These are phyloP conservation scores for Lepus timidus DNA, from an alignment of 2,113 vertebrate genomes.

Conservation along the genomic window DNA sequence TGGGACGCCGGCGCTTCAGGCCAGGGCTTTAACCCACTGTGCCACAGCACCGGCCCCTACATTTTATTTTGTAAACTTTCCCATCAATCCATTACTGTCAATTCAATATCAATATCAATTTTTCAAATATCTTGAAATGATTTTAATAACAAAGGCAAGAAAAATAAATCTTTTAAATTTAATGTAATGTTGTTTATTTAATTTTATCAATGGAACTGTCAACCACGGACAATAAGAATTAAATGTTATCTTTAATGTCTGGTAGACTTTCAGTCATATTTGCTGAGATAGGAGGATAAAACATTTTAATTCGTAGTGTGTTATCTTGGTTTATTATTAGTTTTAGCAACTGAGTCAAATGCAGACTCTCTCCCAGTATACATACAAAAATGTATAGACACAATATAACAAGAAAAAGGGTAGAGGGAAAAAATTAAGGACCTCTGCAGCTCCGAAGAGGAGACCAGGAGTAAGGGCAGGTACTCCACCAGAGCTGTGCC, in stretches of 20 bases:
- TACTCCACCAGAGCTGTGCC: background rate
- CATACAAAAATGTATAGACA: background rate
- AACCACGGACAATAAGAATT: background rate
- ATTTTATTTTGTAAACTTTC: background rate
- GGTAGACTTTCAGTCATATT: background rate
- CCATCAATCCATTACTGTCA: background rate
- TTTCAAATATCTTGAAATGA: background rate
- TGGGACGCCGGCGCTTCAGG: too few species aligned
- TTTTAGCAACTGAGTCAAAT: constrained; percentile 25
- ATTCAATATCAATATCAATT: background rate
- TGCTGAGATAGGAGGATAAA: background rate
- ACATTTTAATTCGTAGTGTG: background rate
- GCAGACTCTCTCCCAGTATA: background rate
- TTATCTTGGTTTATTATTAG: background rate
- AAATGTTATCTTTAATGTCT: background rate
- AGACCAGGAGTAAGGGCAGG: background rate
- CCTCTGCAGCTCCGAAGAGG: background rate
- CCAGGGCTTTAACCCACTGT: too few species aligned
- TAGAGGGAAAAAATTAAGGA: background rate
- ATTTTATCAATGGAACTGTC: background rate
- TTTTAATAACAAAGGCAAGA: background rate
- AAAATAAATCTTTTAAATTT: background rate
- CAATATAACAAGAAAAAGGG: background rate
- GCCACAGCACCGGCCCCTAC: background rate
- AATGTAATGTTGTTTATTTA: background rate